Evolutionary conservation across 2,113 vertebrate genomes (phyloP), one percentile per base, ranked within the genome.

Genomic region (Xyliphius kryptos): DNA sequence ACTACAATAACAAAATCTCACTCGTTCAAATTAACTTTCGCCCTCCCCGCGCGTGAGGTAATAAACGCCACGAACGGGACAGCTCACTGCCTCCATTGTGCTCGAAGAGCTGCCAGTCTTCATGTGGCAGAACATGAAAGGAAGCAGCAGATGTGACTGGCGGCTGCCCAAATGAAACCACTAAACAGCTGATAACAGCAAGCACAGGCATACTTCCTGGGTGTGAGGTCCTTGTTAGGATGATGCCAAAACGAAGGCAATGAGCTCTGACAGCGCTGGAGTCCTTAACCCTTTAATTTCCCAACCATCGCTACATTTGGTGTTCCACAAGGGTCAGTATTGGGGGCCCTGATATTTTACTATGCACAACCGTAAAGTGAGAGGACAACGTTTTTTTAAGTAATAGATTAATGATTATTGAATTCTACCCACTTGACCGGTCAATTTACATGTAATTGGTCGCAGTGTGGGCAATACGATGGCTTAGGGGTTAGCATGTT

Each of bases 221-320:
- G 77, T 69, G 74, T 63, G 63, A 61, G 58, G 66, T 79, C 76
- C 67, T 19, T 38, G 16, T 59, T 79, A 76, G 77, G 68, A 49
- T 52, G 8, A 13, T 56, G 66, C 76, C 72, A 32, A 32, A 32
- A 32, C 26, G 26, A 3, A 3, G 7, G 26, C 26, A 6, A 32
- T 6, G 26, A 32, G 26, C 26, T 32, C 26, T 32, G 26, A 32
- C 26, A 6, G 4, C 26, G 26, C 26, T 6, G 26, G 4, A 32
- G 4, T 32, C 26, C 26, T 32, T 32, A 32, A 32, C 26, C 26
- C 26, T 32, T 32, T 6, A 6, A 6, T 32, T 32, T 32, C 26
- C 26, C 26, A 32, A 6, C 26, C 4, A 32, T 32, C 4, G 26
- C 26, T 32, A 32, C 26, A 32, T 6, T 5, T 6, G 26, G 26